Percentiles rank a stretch among this genome's conserved stretches.
Conservation (phyloP, 1,140 invertebrate species). For the Ceratina japonica region DNA sequence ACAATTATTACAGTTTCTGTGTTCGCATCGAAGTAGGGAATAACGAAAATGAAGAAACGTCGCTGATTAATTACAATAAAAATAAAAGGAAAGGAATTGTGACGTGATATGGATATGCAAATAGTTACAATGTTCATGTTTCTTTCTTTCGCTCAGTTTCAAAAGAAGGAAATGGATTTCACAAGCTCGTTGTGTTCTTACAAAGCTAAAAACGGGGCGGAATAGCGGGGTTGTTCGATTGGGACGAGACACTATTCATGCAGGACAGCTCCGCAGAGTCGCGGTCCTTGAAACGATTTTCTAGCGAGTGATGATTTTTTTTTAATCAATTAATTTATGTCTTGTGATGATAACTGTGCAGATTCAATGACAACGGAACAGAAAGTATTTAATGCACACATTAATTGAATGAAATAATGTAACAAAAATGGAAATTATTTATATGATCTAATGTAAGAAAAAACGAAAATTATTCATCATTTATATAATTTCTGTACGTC, state of each 20-base stretch:
- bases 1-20: not conserved
- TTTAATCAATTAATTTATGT: not conserved
- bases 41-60: too few species aligned
- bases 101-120: too few species aligned
- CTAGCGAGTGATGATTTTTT: not conserved
- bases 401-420: not conserved
- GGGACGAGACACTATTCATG: conserved; percentile 19
- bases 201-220: conserved; percentile 24
- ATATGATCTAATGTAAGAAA: not conserved
- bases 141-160: conserved; percentile 1
- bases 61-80: not conserved
- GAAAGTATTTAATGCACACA: too few species aligned
- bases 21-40: conserved; percentile 13
- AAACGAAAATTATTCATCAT: too few species aligned
- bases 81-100: too few species aligned
- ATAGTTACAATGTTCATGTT: not conserved
- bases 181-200: conserved; percentile 35
- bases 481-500: too few species aligned
- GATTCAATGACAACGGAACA: not conserved
- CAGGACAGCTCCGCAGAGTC: conserved; percentile 20
- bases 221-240: conserved; percentile 23
- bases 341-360: not conserved
- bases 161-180: conserved; percentile 25
- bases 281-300: not conserved
- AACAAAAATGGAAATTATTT: not conserved